Base-by-base conservation (phyloP, 2,888 invertebrate genomes). In the Reticulitermes lucifugus region DNA sequence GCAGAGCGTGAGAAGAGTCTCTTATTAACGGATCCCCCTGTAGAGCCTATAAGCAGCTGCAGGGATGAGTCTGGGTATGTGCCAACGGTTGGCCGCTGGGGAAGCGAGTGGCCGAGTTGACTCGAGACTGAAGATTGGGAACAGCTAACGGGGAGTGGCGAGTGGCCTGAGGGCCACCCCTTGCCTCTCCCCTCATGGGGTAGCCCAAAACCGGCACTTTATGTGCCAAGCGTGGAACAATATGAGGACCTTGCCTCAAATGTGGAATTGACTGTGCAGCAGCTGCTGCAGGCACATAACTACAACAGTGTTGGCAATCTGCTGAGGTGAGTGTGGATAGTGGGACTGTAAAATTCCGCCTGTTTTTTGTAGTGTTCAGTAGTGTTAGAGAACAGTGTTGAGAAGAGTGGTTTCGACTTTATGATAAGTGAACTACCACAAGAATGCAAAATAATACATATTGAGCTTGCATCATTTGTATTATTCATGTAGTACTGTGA, bases 71-170 rank as follows among this genome's bases (percentile, higher is more conserved):
- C 90, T 89, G 92, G 92, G 88, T 94, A 94, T 90, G 93, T 95
- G 92, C 96, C 96, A 92, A 94, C 95, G 91, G 96, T 96, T 91
- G 96, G 96, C 90, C 95, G 97, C 89, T 97, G 97, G 97, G 97
- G 97, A 92, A 95, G 95, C 93, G 97, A 97, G 92, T 98, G 97
- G 98, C 98, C 98, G 93, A 97, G 97, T 97, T 98, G 98, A 98
- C 97, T 98, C 97, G 95, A 94, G 94, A 91, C 91, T 92, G 92
- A 92, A 87, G 87, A 86, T 77, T 86, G 86, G 86, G 88, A 87
- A 88, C 88, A 77, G 85, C 79, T 86, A 83, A 85, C 83, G 81
- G 86, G 83, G 80, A 82, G 71, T 46, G 93, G 93, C 51, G 91
- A 92, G 85, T 95, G 95, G 95, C 95, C 95, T 79, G 90, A 93